Conservation (phyloP, 2,797 vertebrate species). For the Lepus oiostolus region DNA sequence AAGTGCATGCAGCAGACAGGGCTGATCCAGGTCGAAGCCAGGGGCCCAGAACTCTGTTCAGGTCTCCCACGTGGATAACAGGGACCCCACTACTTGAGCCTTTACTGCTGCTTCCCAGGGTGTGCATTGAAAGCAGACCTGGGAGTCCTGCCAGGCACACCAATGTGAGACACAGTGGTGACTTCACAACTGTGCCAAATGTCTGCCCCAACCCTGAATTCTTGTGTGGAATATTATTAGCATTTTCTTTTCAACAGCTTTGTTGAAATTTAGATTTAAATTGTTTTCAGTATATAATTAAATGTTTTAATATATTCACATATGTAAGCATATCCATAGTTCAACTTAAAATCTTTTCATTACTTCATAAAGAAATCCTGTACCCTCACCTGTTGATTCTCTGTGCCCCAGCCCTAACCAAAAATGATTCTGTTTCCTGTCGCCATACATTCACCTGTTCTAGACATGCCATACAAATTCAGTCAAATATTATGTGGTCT, state of each 20-base stretch:
- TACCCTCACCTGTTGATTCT: background rate
- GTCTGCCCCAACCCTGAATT: background rate
- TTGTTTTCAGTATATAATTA: background rate
- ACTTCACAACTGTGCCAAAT: too few relatives aligned
- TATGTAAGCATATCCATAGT: background rate
- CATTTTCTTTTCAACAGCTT: background rate
- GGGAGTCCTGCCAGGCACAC: too few relatives aligned
- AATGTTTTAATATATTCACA: background rate
- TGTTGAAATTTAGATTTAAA: slow-evolving; percentile 20
- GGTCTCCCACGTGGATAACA: too few relatives aligned
- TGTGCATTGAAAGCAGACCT: too few relatives aligned
- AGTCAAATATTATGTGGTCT: background rate
- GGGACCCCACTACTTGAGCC: too few relatives aligned
- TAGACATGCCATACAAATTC: background rate
- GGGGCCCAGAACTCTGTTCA: too few relatives aligned
- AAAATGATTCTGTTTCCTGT: background rate
- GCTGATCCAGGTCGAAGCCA: too few relatives aligned
- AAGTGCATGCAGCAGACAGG: too few relatives aligned
- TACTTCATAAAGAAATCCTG: background rate
- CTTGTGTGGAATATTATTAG: background rate
- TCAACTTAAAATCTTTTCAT: slow-evolving; percentile 4
- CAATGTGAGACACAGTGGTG: too few relatives aligned
- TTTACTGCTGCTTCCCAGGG: too few relatives aligned
- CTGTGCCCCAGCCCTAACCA: background rate
- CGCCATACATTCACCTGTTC: background rate